phyloP scores from a whole-genome alignment of 2,888 invertebrate species.

The Patella ulyssiponensis region DNA sequence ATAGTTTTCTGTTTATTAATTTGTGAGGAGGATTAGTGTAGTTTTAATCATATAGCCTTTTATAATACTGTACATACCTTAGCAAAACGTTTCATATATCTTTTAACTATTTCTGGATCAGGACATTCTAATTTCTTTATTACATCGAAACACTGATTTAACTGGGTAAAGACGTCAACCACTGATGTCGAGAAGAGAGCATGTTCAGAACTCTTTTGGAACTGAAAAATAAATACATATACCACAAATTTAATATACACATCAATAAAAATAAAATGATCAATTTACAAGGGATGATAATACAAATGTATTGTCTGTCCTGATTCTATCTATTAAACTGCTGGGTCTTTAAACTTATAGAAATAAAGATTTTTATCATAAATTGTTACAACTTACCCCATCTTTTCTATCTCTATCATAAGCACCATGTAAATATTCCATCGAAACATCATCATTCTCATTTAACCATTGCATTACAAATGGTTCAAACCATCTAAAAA shows the following conservation, averaged over 20 bases:
- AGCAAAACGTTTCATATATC: conserved; percentile 99
- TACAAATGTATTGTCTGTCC: neutral
- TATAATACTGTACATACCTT: conserved; percentile 74
- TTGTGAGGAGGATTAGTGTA: no score
- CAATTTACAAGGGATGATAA: neutral
- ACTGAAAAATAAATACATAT: conserved; percentile 77
- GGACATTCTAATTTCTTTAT: conserved; percentile 99
- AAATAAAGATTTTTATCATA: no score
- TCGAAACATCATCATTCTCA: conserved; percentile 98
- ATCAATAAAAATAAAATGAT: neutral
- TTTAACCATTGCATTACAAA: conserved; percentile 99
- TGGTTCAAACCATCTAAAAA: conserved; percentile 94
- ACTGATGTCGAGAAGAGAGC: conserved; percentile 99
- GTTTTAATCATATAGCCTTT: no score
- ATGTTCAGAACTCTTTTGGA: conserved; percentile 99
- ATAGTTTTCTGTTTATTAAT: no score
- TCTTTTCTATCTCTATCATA: conserved; percentile 87
- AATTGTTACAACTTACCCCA: conserved; percentile 56
- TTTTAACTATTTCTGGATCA: conserved; percentile 98
- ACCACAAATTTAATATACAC: neutral
- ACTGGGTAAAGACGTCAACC: conserved; percentile 99
- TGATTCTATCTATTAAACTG: neutral
- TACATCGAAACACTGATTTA: conserved; percentile 99
- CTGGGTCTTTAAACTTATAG: neutral
- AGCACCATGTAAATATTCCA: conserved; percentile 98